Conservation (phyloP, 1,140 invertebrate genomes). For the Aleiodes sp. region DNA sequence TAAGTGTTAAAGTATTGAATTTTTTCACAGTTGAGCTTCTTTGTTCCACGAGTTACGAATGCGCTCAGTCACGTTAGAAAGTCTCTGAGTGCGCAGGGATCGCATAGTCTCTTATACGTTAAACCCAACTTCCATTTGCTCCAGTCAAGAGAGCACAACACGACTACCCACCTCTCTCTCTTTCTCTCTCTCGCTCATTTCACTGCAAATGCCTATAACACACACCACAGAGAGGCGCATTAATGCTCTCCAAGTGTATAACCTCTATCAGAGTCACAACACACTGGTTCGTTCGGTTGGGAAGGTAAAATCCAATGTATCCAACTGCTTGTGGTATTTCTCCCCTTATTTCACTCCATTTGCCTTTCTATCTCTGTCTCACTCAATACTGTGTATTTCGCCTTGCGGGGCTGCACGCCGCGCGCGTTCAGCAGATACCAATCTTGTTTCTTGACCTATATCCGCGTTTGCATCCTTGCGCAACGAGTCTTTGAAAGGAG, state of each 20-base stretch:
- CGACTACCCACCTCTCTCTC: constrained; percentile 20
- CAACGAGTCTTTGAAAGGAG: constrained; percentile 54
- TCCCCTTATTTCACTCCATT: background rate
- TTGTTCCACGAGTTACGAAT: constrained; percentile 55
- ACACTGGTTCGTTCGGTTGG: background rate
- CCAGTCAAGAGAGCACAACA: constrained; percentile 25
- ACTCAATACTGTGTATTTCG: constrained; percentile 17
- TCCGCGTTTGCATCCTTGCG: constrained; percentile 62
- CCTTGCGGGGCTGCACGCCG: constrained; percentile 41
- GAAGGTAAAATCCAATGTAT: background rate
- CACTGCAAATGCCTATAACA: background rate
- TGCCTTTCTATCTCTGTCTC: background rate
- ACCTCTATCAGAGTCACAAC: no score
- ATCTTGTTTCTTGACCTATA: constrained; percentile 66
- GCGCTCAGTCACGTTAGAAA: constrained; percentile 62
- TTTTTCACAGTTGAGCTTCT: constrained; percentile 37
- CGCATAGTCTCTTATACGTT: constrained; percentile 11
- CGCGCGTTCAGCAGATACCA: constrained; percentile 53
- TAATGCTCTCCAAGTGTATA: no score
- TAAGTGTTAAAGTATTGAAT: constrained; percentile 31
- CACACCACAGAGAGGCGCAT: background rate
- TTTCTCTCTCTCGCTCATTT: constrained; percentile 19
- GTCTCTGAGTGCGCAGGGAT: constrained; percentile 47
- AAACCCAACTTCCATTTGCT: constrained; percentile 34
- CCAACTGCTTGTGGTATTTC: background rate